These are phyloP conservation scores for Malurus splendens DNA, from an alignment of 2,797 vertebrate species.

Conservation along the genomic window DNA sequence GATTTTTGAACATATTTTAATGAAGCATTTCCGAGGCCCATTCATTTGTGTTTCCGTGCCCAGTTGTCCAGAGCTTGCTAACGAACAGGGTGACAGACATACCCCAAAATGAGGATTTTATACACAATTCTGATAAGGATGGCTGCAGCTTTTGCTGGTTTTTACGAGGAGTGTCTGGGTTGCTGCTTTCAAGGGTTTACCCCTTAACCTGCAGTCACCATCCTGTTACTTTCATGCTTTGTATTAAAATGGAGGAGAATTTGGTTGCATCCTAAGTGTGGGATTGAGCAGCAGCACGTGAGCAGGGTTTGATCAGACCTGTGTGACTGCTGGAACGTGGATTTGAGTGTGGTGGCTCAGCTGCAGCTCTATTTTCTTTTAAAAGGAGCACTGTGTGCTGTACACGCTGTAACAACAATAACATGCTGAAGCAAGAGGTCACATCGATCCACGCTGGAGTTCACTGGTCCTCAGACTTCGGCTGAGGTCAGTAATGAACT, in stretches of 20 bases:
- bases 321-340: background rate
- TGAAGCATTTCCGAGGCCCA: background rate
- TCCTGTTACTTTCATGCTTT: background rate
- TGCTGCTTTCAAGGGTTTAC: background rate
- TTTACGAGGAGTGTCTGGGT: fast-evolving
- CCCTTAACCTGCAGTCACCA: background rate
- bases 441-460: background rate
- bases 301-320: background rate
- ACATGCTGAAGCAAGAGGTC: conserved; percentile 45
- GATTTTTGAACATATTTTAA: background rate
- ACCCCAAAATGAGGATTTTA: background rate
- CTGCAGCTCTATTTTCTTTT: background rate
- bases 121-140: background rate
- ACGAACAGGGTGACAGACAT: background rate
- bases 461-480: background rate
- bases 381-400: background rate
- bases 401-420: background rate
- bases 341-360: background rate
- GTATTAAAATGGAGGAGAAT: background rate
- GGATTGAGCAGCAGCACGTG: background rate
- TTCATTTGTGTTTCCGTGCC: background rate
- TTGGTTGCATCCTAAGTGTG: fast-evolving
- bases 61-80: background rate
- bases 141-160: background rate
- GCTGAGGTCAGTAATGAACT: conserved; percentile 38